Base-by-base conservation (phyloP, 1,140 invertebrate genomes). In the Caerostris darwini region DNA sequence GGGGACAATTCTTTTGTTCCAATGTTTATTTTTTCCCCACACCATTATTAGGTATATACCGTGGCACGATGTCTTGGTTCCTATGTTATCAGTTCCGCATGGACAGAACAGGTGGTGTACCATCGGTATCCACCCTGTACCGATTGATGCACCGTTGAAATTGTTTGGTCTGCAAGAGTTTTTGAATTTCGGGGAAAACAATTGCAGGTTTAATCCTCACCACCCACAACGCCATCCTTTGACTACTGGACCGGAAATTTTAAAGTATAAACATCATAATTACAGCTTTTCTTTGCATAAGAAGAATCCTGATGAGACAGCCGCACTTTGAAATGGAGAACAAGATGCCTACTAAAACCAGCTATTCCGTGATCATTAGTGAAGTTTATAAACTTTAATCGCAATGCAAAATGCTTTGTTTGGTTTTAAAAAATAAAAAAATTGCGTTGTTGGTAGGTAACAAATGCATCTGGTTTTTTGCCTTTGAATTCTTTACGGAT, bases 51-150 rank as follows among this genome's bases (percentile, higher is more conserved):
- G 10, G 53, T 54, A 54, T 3, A 10, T 50, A 54, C 56, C 56
- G 34, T 57, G 57, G 58, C 57, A 81, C 14, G n/a, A 81, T 90
- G n/a, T 57, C 12, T 17, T 57, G 50, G 67, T 58, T 34, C 12
- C 54, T 34, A 6, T 81, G 89, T 81, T 17, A 81, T 90, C 89
- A 90, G 89, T 90, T 90, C 89, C 69, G 56, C 54, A 77, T 50
- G 19, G 50, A 50, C 14, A 53, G 2, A 90, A 56, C 89, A 90
- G 89, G 89, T 90, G 89, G 69, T 50, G 34, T 81, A 10, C 10
- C 34, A 12, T 19, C 19, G 8, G 17, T 61, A 90, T 57, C 17
- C 53, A n/a, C 64, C 50, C 34, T 69, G 14, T 77, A 50, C 34
- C 71, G 53, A 77, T 50, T 77, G 3, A 53, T 50, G 34, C 7